Evolutionary conservation across 2,888 invertebrate species (phyloP).

Genomic region (Cataglyphis livida): DNA sequence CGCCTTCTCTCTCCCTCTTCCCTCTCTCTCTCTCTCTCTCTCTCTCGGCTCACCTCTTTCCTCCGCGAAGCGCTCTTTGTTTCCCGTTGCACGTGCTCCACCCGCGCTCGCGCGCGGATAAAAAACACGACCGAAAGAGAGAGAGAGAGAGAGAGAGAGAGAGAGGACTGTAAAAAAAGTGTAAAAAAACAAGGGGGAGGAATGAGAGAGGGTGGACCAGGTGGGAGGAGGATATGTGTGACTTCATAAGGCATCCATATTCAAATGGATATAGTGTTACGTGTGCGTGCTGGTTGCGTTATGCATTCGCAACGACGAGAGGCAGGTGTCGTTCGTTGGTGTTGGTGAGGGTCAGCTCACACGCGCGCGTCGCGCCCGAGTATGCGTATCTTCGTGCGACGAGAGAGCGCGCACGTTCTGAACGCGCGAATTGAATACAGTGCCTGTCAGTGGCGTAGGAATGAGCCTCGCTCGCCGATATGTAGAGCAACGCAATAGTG

Average conservation of each 20-base stretch:
- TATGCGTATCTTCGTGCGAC: conserved; percentile 55
- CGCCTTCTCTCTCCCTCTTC: conserved; percentile 47
- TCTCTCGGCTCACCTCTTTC: conserved; percentile 62
- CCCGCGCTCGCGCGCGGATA: conserved; percentile 65
- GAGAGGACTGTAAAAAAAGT: conserved; percentile 21
- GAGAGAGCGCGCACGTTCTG: conserved; percentile 63
- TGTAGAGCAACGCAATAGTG: neutral
- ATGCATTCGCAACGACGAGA: conserved; percentile 56
- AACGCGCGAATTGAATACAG: conserved; percentile 72
- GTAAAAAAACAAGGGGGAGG: conserved; percentile 28
- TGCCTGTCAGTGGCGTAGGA: conserved; percentile 67
- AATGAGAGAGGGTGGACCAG: conserved; percentile 44
- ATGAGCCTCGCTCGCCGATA: conserved; percentile 28
- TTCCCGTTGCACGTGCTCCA: conserved; percentile 74
- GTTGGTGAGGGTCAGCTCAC: conserved; percentile 64
- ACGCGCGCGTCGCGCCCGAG: conserved; percentile 28
- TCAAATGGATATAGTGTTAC: conserved; percentile 72
- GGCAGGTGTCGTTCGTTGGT: conserved; percentile 69
- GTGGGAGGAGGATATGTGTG: conserved; percentile 62
- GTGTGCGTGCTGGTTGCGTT: conserved; percentile 60
- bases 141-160: conserved; percentile 32
- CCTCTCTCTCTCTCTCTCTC: conserved; percentile 58
- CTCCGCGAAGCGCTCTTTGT: conserved; percentile 70
- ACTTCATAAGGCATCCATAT: conserved; percentile 71
- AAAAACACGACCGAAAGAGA: conserved; percentile 53